Evolutionary conservation across 2,113 vertebrate genomes (phyloP).

Genomic region (Vimba vimba): DNA sequence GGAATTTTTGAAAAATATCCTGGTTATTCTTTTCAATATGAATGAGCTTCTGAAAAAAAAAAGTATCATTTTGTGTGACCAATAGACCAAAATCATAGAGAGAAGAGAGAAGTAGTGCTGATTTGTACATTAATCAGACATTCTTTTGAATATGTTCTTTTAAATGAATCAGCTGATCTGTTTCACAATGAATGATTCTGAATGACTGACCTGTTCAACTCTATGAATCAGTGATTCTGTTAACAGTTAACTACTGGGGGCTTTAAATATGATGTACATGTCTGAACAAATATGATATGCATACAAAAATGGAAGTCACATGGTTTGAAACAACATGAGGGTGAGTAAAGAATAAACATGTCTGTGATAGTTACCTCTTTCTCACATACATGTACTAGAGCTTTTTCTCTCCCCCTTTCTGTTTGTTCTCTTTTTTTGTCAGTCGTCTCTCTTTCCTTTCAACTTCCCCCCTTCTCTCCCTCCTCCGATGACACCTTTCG

Average conservation of each 20-base stretch:
- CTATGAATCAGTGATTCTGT: neutral
- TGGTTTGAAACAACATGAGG: neutral
- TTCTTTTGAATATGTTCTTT: neutral
- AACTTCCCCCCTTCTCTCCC: slow-evolving; percentile 25
- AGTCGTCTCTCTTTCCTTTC: slow-evolving; percentile 45
- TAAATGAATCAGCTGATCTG: neutral
- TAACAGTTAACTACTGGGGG: neutral
- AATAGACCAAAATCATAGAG: neutral
- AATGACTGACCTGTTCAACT: neutral
- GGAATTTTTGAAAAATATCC: neutral
- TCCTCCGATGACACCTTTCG: slow-evolving; percentile 41
- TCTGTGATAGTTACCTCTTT: neutral
- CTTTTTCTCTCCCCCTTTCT: neutral
- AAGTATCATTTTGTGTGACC: too few species aligned
- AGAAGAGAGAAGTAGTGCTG: neutral
- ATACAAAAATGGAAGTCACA: neutral
- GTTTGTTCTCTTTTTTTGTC: slow-evolving; percentile 13
- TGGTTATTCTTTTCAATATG: neutral
- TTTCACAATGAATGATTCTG: neutral
- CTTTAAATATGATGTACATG: neutral
- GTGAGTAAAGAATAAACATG: neutral
- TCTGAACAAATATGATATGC: neutral
- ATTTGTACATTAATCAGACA: neutral
- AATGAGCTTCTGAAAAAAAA: neutral
- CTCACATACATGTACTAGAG: neutral